Evolutionary conservation across 2,797 vertebrate genomes (phyloP).

Genomic region (Gila robusta): DNA sequence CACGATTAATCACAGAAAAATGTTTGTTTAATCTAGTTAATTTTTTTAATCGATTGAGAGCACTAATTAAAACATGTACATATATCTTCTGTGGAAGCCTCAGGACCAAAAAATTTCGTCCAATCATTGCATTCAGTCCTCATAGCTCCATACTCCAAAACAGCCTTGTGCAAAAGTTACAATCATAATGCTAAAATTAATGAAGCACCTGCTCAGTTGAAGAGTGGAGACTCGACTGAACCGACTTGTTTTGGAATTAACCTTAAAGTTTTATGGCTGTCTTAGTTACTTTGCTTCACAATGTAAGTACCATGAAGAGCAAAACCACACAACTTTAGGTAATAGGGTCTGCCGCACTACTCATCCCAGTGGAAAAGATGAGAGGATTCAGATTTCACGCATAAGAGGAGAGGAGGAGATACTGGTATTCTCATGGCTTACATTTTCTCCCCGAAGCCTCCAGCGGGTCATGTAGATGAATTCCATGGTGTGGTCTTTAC

Average conservation of each 20-base stretch:
- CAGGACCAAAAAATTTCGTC: no score
- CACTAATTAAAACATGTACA: no score
- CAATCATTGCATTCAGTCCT: neutral
- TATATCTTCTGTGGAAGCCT: no score
- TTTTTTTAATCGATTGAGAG: no score
- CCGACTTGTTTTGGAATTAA: neutral
- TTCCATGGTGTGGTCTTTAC: constrained; percentile 98
- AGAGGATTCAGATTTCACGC: constrained; percentile 34
- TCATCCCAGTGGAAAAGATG: constrained; percentile 3
- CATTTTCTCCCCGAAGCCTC: constrained; percentile 96
- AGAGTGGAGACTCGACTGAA: neutral
- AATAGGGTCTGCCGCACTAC: constrained; percentile 57
- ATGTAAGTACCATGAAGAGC: constrained; percentile 55
- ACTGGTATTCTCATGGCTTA: constrained; percentile 76
- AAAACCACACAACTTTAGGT: constrained; percentile 31
- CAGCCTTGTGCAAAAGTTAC: constrained; percentile 38
- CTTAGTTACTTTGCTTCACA: constrained; percentile 19
- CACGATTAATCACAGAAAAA: no score
- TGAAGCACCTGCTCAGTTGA: neutral
- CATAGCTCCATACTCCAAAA: neutral
- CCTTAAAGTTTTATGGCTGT: neutral
- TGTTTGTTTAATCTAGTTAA: no score
- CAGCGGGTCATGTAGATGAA: constrained; percentile 99
- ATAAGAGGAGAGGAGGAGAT: constrained; percentile 23
- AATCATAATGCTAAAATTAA: constrained; percentile 36